Base-by-base conservation (phyloP, 2,888 invertebrate species). In the Ophonus ardosiacus region DNA sequence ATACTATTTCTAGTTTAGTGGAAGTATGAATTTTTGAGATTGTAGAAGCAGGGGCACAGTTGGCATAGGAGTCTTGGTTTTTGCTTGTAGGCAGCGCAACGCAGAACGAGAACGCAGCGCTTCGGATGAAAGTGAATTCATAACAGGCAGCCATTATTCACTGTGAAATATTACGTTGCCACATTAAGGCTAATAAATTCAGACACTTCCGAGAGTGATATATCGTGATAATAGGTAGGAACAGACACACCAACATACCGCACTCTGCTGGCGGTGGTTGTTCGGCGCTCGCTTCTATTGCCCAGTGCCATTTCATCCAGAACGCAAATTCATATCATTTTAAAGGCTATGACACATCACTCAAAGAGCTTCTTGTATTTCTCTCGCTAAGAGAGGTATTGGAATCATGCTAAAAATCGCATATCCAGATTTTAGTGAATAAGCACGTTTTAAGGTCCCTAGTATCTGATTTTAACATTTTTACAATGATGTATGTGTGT, bases 171-270 rank as follows among this genome's bases (percentile, higher is more conserved):
- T 82, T 74, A 74, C 82, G 71, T 82, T 82, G 82, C 82, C 82
- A 82, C 82, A 82, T 82, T 82, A 82, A 59, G 82, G 82, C 82
- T 82, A 82, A 82, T 82, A 82, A 82, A 82, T 82, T 82, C 82
- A 51, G 82, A 82, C 82, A 82, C 82, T 82, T 82, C 82, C 82
- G 82, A 82, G 82, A 82, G 82, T 82, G 82, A 82, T 82, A 82
- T 82, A 82, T 82, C 82, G 82, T 82, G 82, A 82, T 82, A 71
- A 82, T 82, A 82, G 82, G 57, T 56, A 71, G 65, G 68, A 82
- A 65, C 57, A 68, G 40, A 40, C 68, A 71, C 17, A 68, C 57
- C 43, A 24, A 15, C 76, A 8, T 17, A 18, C n/a, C 59, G 15
- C 59, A 7, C 59, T 15, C 59, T 15, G 59, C 59, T 8, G 59